phyloP scores from a whole-genome alignment of 2,113 vertebrate species.

The Sigmodon hispidus region DNA sequence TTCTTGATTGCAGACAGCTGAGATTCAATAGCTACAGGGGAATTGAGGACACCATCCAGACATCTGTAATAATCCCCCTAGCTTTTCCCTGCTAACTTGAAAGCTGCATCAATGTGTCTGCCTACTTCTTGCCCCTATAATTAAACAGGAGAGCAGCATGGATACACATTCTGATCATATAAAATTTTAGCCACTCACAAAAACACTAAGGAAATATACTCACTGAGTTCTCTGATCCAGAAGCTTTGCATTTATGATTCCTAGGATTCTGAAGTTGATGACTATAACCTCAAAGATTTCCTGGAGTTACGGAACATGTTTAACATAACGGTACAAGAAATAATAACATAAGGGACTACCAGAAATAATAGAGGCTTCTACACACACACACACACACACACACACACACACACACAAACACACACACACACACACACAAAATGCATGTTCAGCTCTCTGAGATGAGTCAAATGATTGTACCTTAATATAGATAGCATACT shows the following conservation, averaged over 20 bases:
- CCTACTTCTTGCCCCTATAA: constrained; percentile 61
- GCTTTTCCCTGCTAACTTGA: constrained; percentile 40
- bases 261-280: neutral
- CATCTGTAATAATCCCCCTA: constrained; percentile 52
- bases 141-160: constrained; percentile 60
- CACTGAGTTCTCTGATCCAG: neutral
- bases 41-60: constrained; percentile 75
- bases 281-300: neutral
- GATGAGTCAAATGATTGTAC: constrained; percentile 9
- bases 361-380: neutral
- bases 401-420: neutral
- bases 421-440: neutral
- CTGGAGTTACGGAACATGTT: neutral
- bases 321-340: neutral
- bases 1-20: constrained; percentile 82
- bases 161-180: constrained; percentile 46
- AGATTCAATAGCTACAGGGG: constrained; percentile 69
- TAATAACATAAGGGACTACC: neutral
- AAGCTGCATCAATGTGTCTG: constrained; percentile 74
- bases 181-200: constrained; percentile 38
- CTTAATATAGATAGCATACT: constrained; percentile 36
- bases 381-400: neutral
- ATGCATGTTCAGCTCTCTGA: neutral
- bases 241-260: constrained; percentile 58
- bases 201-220: constrained; percentile 61